Percentiles rank a stretch among this genome's conserved stretches.
These are phyloP conservation scores for Argentina silus DNA, from an alignment of 2,797 vertebrate species.

Conservation along the genomic window DNA sequence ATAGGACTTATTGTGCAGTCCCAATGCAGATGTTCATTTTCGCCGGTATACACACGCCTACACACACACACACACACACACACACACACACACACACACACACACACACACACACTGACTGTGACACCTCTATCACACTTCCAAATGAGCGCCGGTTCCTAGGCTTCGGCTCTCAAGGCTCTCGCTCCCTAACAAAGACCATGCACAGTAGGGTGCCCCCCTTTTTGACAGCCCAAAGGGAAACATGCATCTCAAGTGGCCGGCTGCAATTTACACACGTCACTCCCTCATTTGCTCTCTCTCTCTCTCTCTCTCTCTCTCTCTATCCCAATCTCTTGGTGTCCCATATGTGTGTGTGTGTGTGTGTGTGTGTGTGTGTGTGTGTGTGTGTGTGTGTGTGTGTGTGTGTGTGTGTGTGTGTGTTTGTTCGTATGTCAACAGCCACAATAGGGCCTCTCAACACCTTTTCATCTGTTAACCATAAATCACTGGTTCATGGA, in stretches of 20 bases:
- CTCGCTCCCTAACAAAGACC: slow-evolving; percentile 59
- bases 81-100: too few species aligned
- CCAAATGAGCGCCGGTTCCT: neutral
- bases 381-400: slow-evolving; percentile 31
- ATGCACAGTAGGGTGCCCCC: slow-evolving; percentile 61
- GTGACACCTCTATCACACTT: slow-evolving; percentile 2
- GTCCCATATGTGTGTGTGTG: slow-evolving; percentile 7
- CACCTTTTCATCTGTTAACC: slow-evolving; percentile 56
- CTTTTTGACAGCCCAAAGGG: slow-evolving; percentile 69
- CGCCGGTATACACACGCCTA: neutral
- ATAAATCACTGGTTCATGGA: slow-evolving; percentile 48
- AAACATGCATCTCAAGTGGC: slow-evolving; percentile 73
- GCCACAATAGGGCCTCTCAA: slow-evolving; percentile 48
- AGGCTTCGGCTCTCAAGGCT: neutral
- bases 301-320: neutral
- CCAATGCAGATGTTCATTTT: neutral
- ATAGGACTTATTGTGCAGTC: neutral
- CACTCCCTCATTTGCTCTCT: slow-evolving; percentile 19
- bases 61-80: too few species aligned
- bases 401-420: neutral
- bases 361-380: slow-evolving; percentile 23
- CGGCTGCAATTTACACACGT: slow-evolving; percentile 61
- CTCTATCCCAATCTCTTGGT: too few species aligned
- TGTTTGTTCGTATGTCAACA: slow-evolving; percentile 3
- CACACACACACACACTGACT: neutral